Base-by-base conservation (phyloP, 2,888 invertebrate genomes). In the Proisotoma minuta region DNA sequence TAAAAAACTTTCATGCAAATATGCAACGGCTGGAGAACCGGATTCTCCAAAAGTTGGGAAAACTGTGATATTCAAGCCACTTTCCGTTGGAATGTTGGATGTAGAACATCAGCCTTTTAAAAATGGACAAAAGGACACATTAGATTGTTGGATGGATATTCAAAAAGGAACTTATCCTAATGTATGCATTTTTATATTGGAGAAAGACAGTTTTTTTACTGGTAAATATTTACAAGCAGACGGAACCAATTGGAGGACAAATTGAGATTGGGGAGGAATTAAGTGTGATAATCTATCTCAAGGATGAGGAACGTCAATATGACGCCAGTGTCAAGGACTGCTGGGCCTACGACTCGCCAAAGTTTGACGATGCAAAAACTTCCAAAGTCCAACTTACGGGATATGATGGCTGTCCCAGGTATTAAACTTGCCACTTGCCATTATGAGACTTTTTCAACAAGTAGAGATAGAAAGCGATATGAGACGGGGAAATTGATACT, bases 81-180 rank as follows among this genome's bases (percentile, higher is more conserved):
- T 87, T 73, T 83, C 85, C 76, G 86, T 79, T 12, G 85, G 86
- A 69, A 86, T 86, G 85, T 77, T 86, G 24, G 85, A 86, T 72
- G 84, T 86, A 0, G 82, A 86, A 1, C 83, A 84, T 0, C 85
- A 87, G 0, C 83, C 85, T 23, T 75, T 77, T 24, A 59, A 49
- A 49, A 15, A 49, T 2, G 81, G 83, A 0, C 83, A 81, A 15
- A 84, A 85, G 2, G 68, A 68, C 15, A 83, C 84, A 0, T 82
- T 87, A 0, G 85, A 87, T 73, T 87, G 86, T 77, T 88, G 87
- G 87, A 87, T 88, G 87, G 87, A 87, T 70, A 86, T 87, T 63
- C 85, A 85, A 73, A 81, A 81, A 70, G 87, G 87, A 74, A 80
- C 82, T 69, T 87, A 84, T 76, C 88, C 88, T 26, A 84, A 85